phyloP scores from a whole-genome alignment of 2,113 vertebrate genomes.

The Heteronetta atricapilla region DNA sequence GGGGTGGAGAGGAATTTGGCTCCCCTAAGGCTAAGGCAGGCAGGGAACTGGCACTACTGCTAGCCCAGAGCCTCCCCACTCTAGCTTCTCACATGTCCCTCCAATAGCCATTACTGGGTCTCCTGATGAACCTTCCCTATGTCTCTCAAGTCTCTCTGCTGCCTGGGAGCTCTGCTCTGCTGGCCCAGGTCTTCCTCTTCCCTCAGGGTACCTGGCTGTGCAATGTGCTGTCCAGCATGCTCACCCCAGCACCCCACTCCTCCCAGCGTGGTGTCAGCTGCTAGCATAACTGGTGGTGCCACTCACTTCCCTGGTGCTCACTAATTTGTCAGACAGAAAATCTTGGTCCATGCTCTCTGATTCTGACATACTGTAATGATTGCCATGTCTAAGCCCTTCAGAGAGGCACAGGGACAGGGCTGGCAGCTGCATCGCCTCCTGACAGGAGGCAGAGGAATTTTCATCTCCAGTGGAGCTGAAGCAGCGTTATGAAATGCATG shows the following conservation, averaged over 20 bases:
- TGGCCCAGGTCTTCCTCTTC: background rate
- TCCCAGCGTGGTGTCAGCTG: fast-evolving
- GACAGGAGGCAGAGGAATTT: background rate
- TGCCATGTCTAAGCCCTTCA: background rate
- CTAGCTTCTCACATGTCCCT: background rate
- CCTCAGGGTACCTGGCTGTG: background rate
- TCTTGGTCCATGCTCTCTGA: background rate
- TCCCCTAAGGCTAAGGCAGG: background rate
- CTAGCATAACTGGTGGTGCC: background rate
- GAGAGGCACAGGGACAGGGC: background rate
- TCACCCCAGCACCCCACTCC: background rate
- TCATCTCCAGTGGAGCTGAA: background rate
- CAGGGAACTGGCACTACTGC: too few relatives aligned
- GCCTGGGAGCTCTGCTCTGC: background rate
- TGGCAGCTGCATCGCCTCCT: background rate
- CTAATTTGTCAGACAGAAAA: fast-evolving
- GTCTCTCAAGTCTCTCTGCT: background rate
- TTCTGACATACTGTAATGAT: background rate
- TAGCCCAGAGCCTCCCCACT: background rate
- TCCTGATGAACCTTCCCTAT: background rate
- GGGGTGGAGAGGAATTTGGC: background rate
- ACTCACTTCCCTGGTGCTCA: fast-evolving
- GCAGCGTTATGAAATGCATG: background rate
- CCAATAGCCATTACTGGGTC: background rate
- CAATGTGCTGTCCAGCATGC: background rate